phyloP scores from a whole-genome alignment of 92 coral and sea anemone species.

The Palythoa grandiflora region DNA sequence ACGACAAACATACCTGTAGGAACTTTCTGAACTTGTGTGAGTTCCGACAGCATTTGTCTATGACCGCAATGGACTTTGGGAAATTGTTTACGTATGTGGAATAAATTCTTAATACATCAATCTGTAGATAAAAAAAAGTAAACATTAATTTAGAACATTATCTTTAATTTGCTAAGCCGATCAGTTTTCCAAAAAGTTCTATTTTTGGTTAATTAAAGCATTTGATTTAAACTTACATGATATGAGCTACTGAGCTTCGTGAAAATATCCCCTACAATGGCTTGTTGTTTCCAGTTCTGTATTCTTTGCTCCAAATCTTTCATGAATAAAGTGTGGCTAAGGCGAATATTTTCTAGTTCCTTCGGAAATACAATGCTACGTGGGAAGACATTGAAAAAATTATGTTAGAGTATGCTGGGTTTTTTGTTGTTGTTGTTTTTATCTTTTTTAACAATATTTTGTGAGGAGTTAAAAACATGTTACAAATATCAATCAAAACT shows the following conservation, averaged over 20 bases:
- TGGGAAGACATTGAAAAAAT: neutral
- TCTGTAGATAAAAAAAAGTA: conserved; percentile 49
- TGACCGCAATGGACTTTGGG: conserved; percentile 93
- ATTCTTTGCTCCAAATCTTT: conserved; percentile 91
- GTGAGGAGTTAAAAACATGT: too few species aligned
- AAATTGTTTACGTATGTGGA: conserved; percentile 96
- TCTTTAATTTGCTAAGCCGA: too few species aligned
- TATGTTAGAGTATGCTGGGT: too few species aligned
- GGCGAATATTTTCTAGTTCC: conserved; percentile 82
- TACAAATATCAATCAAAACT: too few species aligned
- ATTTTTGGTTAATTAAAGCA: too few species aligned
- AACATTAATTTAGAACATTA: too few species aligned
- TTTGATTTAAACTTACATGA: conserved; percentile 79
- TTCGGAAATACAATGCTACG: conserved; percentile 85
- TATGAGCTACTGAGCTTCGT: conserved; percentile 95
- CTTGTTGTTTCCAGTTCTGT: conserved; percentile 90
- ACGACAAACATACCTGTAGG: conserved; percentile 70
- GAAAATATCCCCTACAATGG: conserved; percentile 95
- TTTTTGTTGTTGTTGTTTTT: neutral
- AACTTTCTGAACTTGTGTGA: conserved; percentile 92
- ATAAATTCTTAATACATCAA: conserved; percentile 92
- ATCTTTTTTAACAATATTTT: too few species aligned
- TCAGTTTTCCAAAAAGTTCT: too few species aligned
- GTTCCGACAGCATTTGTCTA: conserved; percentile 88
- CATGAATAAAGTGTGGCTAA: conserved; percentile 92